These are phyloP conservation scores for Nibea coibor DNA, from an alignment of 2,113 vertebrate species.

Conservation along the genomic window DNA sequence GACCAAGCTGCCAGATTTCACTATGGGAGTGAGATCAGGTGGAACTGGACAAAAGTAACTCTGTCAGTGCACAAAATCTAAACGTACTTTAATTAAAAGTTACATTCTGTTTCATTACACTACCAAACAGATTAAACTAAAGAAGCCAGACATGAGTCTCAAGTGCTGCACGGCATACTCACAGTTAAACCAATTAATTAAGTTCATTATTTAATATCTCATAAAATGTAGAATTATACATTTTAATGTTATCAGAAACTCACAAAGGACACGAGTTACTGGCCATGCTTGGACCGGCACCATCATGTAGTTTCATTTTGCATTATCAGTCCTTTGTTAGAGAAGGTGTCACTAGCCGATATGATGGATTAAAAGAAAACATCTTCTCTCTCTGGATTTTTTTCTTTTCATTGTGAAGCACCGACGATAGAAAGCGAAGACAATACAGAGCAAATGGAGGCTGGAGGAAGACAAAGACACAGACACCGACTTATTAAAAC, in stretches of 20 bases:
- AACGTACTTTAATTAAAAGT: too few species aligned
- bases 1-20: too few species aligned
- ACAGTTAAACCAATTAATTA: slow-evolving; percentile 1
- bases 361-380: not conserved
- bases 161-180: too few species aligned
- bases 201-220: not conserved
- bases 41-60: too few species aligned
- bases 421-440: not conserved
- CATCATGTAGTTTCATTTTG: not conserved
- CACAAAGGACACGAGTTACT: not conserved
- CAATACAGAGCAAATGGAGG: not conserved
- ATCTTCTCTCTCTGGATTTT: not conserved
- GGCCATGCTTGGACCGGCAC: not conserved
- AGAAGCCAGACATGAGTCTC: too few species aligned
- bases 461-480: slow-evolving; percentile 24
- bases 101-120: too few species aligned
- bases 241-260: not conserved
- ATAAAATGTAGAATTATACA: not conserved
- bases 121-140: too few species aligned
- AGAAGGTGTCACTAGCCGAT: not conserved
- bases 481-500: slow-evolving; percentile 24
- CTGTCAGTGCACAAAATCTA: too few species aligned
- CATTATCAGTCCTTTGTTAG: not conserved
- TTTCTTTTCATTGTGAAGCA: slow-evolving; percentile 7
- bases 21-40: too few species aligned